Evolutionary conservation across 2,888 invertebrate species (phyloP), one percentile per base, ranked within the genome.

Genomic region (Tachystola acroxantha): DNA sequence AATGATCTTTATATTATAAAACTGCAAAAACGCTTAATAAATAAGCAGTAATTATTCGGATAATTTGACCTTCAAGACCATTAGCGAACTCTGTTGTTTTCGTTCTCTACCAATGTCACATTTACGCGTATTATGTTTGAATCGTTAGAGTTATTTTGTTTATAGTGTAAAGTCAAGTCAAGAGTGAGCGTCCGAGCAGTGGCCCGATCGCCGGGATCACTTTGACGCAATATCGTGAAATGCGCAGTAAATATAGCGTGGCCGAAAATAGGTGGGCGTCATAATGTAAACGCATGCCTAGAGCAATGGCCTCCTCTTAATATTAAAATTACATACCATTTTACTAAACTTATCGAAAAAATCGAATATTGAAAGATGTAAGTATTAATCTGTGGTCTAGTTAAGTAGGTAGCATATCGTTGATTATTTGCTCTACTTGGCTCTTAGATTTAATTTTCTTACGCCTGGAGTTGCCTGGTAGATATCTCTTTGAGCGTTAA

Each of bases 261-360:
- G 55, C 68, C 66, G 60, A 74, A 78, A 77, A 78, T 78, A 78
- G 73, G 78, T 79, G 73, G 74, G 78, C 68, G 79, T 71, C 56
- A 60, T 68, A 65, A 57, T 61, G 61, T 65, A 61, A 66, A 69
- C 65, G 57, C 54, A 56, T 53, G 57, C 48, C 46, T 31, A 57
- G 78, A 72, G 67, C 79, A 72, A 67, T 61, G 79, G 59, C 74
- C 76, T 64, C 44, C 42, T 51, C 59, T 61, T 57, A 62, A 68
- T 61, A 64, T 60, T 61, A 47, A 57, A 57, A 54, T 60, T 39
- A 42, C 25, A 24, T 24, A 24, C 24, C 24, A 24, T 24, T 7
- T 6, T 16, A 3, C 16, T 4, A 16, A 16, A 16, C 16, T 3
- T 16, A 16, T 16, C 3, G 16, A 6, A 16, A 16, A 16, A 16